Evolutionary conservation across 1,140 invertebrate genomes (phyloP).

Genomic region (Euwallacea fornicatus): DNA sequence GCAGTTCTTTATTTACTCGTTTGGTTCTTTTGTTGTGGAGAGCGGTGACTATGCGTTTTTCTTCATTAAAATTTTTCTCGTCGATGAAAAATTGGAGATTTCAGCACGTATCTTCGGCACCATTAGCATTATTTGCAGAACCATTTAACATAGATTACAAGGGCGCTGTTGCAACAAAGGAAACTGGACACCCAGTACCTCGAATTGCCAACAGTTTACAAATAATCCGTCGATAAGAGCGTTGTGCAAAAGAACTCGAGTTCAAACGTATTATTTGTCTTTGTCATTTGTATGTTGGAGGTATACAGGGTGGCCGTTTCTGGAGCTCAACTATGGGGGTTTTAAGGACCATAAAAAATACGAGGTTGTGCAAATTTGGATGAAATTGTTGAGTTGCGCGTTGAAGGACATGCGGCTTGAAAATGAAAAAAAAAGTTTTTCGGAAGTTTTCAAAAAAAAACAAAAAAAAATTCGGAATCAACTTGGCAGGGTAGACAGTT

Average conservation of each 20-base stretch:
- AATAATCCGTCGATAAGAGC: conserved; percentile 3
- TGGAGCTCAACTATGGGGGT: no score
- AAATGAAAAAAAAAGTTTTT: no score
- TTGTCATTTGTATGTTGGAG: conserved; percentile 21
- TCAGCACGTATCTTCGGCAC: background rate
- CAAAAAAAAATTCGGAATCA: no score
- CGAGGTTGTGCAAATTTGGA: no score
- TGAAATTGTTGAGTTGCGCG: no score
- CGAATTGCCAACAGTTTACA: conserved; percentile 3
- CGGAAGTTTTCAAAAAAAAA: no score
- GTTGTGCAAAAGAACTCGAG: background rate
- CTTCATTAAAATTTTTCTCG: conserved; percentile 15
- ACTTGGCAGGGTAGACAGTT: no score
- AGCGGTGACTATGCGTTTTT: conserved; percentile 23
- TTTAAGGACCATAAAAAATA: no score
- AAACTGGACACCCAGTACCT: background rate
- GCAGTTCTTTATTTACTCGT: conserved; percentile 27
- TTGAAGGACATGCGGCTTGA: no score
- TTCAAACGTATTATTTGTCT: conserved; percentile 27
- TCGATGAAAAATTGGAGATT: background rate
- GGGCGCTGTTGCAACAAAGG: background rate
- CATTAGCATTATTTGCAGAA: background rate
- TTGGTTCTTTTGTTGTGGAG: conserved; percentile 23
- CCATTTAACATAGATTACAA: background rate
- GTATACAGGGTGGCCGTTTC: background rate